Percentiles rank a stretch among this genome's conserved stretches.
Conservation (phyloP, 2,113 vertebrate species). For the Anser brachyrhynchus region DNA sequence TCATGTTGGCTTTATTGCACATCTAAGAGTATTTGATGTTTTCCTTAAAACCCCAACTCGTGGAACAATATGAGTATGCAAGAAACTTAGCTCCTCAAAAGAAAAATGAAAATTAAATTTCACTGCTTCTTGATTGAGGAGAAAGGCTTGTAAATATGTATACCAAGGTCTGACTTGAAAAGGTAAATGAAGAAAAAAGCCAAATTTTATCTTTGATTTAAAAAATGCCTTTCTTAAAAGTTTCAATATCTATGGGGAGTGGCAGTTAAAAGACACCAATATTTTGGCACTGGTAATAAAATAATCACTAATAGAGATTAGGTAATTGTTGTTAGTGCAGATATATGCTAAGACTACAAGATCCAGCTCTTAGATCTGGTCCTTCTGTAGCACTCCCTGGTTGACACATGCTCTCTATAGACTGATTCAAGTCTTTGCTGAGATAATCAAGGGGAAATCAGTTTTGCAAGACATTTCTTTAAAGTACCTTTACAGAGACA, state of each 20-base stretch:
- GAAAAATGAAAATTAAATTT: background rate
- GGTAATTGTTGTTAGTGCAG: background rate
- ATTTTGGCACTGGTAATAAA: background rate
- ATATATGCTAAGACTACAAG: background rate
- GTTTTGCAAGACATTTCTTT: background rate
- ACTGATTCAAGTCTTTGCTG: background rate
- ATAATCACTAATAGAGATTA: background rate
- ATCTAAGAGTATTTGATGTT: background rate
- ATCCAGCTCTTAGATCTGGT: background rate
- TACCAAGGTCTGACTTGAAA: background rate
- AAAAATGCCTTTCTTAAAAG: background rate
- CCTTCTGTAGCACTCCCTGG: background rate
- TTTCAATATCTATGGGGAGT: background rate
- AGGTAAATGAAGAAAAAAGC: background rate
- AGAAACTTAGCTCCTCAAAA: background rate
- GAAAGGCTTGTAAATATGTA: background rate
- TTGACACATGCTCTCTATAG: background rate
- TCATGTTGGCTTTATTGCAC: background rate
- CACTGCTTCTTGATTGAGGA: background rate
- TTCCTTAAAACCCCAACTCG: background rate
- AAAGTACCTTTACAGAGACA: background rate
- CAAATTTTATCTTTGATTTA: background rate
- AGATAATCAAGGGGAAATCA: background rate
- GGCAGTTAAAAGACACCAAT: background rate
- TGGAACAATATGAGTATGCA: background rate